A percentile compares a stretch with the other conserved stretches of the same genome.
Conservation (phyloP, 2,888 invertebrate species). For the Drosophila neonasuta region DNA sequence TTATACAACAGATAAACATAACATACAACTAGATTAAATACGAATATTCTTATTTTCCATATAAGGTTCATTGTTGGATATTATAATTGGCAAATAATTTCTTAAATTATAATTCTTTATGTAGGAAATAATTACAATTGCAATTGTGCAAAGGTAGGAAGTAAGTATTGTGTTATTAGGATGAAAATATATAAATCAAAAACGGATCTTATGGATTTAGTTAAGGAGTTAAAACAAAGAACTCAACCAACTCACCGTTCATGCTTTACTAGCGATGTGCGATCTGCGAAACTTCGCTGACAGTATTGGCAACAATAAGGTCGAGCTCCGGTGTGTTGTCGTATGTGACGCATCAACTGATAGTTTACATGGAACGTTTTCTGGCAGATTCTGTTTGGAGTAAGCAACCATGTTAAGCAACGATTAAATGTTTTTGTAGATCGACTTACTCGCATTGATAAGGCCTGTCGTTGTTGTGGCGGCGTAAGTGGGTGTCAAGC, state of each 20-base stretch:
- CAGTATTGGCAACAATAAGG: slow-evolving; percentile 81
- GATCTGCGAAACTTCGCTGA: slow-evolving; percentile 80
- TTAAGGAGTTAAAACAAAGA: too few species aligned
- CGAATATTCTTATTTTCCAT: too few species aligned
- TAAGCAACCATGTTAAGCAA: not conserved
- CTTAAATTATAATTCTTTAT: too few species aligned
- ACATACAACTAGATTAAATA: too few species aligned
- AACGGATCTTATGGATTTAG: too few species aligned
- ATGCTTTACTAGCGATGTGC: slow-evolving; percentile 81
- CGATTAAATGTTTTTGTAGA: not conserved
- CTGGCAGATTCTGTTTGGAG: slow-evolving; percentile 75
- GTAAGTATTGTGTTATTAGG: too few species aligned
- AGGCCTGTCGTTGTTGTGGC: slow-evolving; percentile 80
- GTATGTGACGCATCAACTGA: slow-evolving; percentile 81
- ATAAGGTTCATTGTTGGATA: too few species aligned
- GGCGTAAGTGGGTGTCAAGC: slow-evolving; percentile 80
- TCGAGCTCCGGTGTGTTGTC: slow-evolving; percentile 80
- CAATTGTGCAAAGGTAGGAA: too few species aligned
- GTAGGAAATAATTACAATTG: too few species aligned
- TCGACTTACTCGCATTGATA: slow-evolving; percentile 80
- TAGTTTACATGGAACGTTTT: slow-evolving; percentile 81
- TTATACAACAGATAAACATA: not conserved
- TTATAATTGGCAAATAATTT: too few species aligned
- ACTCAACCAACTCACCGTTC: slow-evolving; percentile 66
- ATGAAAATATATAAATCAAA: too few species aligned